Evolutionary conservation across 35 echinoderm and acorn worm genomes (phyloP), one percentile per base, ranked within the genome.

Genomic region (Holothuria glaberrima): DNA sequence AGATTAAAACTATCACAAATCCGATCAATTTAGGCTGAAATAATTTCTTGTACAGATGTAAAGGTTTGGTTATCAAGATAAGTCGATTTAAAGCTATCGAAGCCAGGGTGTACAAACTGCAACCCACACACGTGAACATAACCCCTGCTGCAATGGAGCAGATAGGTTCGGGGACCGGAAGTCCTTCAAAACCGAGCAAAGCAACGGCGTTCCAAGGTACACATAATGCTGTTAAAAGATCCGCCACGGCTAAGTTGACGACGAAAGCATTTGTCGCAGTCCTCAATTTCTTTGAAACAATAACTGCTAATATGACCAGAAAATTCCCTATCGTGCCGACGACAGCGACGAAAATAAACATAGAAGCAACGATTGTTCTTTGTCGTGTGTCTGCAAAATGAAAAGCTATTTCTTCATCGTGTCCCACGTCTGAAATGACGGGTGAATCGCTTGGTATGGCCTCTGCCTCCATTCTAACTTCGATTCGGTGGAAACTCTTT

Each of bases 211-310:
- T 78, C 81, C 73, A 90, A 0, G 93, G 93, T 3, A 94, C 58
- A 64, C 73, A 58, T 25, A 82, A 70, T 18, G 75, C 69, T 9
- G 84, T 88, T 71, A 90, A 33, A 6, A 90, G 85, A 67, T 94
- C 93, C 0, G 89, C 82, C 29, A 94, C 59, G 1, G 88, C 78
- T 74, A 94, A 61, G 46, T 94, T 94, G 18, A 94, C 83, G 22
- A 94, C 89, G 28, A 91, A 94, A 50, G 90, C 89, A 75, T 94
- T 94, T 12, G 93, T 94, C 26, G 93, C 74, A 27, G 89, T 90
- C 56, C 89, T 89, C 31, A 94, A 72, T 82, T 87, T 90, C 57
- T 82, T 90, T 10, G 88, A 94, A 25, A 94, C 22, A n/a, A 91
- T 68, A 13, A 94, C 92, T 30, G 89, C 89, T 30, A 65, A 45